Conservation (phyloP, 2,113 vertebrate species). For the Hiodon alosoides region DNA sequence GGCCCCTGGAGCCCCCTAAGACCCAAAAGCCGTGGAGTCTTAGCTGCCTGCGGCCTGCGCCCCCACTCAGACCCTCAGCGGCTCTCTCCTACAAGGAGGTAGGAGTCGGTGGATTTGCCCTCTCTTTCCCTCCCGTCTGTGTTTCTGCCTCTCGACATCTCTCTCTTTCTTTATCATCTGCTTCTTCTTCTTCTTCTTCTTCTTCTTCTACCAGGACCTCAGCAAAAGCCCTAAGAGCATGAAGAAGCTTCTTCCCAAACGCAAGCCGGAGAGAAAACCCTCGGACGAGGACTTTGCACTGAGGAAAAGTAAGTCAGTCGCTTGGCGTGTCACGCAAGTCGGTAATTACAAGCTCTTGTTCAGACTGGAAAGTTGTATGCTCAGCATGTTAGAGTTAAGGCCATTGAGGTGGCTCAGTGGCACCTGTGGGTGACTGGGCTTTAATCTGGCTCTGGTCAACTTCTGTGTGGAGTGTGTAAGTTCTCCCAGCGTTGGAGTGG, state of each 20-base stretch:
- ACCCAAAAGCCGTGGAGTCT: constrained; percentile 97
- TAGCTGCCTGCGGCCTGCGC: constrained; percentile 90
- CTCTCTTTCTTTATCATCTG: not conserved
- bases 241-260: constrained; percentile 96
- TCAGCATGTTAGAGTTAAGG: no score
- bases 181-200: not conserved
- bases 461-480: no score
- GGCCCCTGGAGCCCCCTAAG: constrained; percentile 90
- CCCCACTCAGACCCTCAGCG: constrained; percentile 86
- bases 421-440: no score
- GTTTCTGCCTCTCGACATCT: not conserved
- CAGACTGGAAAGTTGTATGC: no score
- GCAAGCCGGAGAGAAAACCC: constrained; percentile 92
- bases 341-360: not conserved
- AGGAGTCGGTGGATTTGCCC: constrained; percentile 20
- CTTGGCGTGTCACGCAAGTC: not conserved
- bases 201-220: constrained; percentile 68
- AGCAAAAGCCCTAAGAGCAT: constrained; percentile 99
- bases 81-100: constrained; percentile 99
- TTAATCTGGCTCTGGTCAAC: no score
- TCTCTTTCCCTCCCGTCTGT: not conserved
- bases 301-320: constrained; percentile 81
- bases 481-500: no score
- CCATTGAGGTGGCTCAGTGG: no score
- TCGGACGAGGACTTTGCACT: constrained; percentile 95